These are phyloP conservation scores for Drosophila aff. DNA, from an alignment of 1,140 invertebrate genomes.

Conservation along the genomic window DNA sequence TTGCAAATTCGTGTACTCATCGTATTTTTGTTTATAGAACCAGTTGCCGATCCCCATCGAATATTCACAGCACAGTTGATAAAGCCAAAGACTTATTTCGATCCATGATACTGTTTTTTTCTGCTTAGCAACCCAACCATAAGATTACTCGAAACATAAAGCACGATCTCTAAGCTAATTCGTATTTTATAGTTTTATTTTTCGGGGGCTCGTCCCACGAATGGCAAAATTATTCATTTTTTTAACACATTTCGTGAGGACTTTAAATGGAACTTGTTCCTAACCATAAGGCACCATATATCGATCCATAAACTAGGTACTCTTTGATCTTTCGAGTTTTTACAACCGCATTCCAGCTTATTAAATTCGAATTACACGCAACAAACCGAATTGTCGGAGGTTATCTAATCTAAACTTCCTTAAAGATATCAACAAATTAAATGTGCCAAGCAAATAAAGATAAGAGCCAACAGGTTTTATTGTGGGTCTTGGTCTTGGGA, in stretches of 20 bases:
- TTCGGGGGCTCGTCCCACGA: constrained; percentile 46
- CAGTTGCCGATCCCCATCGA: constrained; percentile 4
- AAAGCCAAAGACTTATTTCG: constrained; percentile 24
- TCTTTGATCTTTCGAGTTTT: constrained; percentile 32
- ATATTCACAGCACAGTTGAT: constrained; percentile 23
- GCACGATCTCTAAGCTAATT: constrained; percentile 15
- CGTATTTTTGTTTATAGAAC: constrained; percentile 36
- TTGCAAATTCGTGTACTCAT: constrained; percentile 37
- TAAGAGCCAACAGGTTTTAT: constrained; percentile 37
- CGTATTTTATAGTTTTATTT: constrained; percentile 28
- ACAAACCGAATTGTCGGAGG: constrained; percentile 14
- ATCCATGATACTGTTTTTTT: constrained; percentile 11
- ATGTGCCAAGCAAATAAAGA: constrained; percentile 46
- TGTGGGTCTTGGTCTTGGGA: constrained; percentile 10
- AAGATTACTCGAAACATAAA: constrained; percentile 2
- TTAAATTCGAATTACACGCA: constrained; percentile 46
- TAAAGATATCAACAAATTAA: constrained; percentile 38
- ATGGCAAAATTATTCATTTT: constrained; percentile 14
- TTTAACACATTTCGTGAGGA: too few relatives aligned
- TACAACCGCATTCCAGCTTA: constrained; percentile 16
- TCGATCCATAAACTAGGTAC: constrained; percentile 20
- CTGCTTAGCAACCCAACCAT: constrained; percentile 18
- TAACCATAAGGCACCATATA: constrained; percentile 15
- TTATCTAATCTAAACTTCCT: constrained; percentile 39
- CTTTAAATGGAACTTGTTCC: constrained; percentile 27